Evolutionary conservation across 1,140 invertebrate species (phyloP).

Genomic region (Drosophila nasuta): DNA sequence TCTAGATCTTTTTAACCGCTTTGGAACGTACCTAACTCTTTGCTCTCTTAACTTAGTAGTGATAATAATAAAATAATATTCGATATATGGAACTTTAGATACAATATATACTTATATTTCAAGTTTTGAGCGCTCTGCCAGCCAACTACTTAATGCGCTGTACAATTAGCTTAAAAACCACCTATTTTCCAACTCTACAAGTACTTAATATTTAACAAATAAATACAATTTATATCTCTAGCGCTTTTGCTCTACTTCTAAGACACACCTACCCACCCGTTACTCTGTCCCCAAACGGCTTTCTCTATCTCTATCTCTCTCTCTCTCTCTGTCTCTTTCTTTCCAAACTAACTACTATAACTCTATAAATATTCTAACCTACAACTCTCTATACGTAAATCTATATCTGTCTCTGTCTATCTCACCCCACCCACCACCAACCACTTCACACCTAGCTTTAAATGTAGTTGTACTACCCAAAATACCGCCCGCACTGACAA

Average conservation of each 20-base stretch:
- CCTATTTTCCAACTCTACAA: conserved; percentile 67
- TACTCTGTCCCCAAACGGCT: conserved; percentile 47
- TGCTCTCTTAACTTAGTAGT: conserved; percentile 59
- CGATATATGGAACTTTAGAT: conserved; percentile 63
- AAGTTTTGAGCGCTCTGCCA: conserved; percentile 80
- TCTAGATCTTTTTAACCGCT: conserved; percentile 56
- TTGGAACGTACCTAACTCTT: conserved; percentile 56
- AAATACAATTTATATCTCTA: conserved; percentile 46
- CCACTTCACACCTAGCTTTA: conserved; percentile 61
- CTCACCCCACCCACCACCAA: conserved; percentile 21
- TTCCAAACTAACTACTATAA: conserved; percentile 27
- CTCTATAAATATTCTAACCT: conserved; percentile 50
- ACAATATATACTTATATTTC: conserved; percentile 59
- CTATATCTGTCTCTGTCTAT: conserved; percentile 41
- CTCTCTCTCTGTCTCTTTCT: conserved; percentile 56
- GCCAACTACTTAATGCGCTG: conserved; percentile 79
- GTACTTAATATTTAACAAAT: conserved; percentile 28
- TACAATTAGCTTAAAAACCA: conserved; percentile 76
- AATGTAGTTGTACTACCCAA: conserved; percentile 60
- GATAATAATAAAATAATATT: conserved; percentile 40
- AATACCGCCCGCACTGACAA: conserved; percentile 21
- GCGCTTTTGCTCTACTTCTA: conserved; percentile 78
- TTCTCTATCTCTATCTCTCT: conserved; percentile 53
- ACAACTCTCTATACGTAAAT: conserved; percentile 51
- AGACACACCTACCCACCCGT: conserved; percentile 46